Percentiles rank a stretch among this genome's conserved stretches.
Evolutionary conservation across 2,113 vertebrate species (phyloP).

Genomic region (Lontra canadensis): DNA sequence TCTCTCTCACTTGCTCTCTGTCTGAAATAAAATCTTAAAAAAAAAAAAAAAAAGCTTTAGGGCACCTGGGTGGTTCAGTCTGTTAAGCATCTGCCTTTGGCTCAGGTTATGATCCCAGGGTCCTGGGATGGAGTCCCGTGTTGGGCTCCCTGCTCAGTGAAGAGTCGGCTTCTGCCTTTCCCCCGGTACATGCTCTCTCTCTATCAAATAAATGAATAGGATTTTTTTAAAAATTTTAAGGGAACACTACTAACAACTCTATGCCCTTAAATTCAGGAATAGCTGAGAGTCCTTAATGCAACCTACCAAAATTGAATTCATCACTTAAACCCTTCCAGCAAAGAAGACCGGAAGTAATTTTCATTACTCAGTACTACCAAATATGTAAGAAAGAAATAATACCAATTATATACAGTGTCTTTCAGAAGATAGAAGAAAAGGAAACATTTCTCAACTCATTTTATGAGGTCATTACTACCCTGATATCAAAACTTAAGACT

Average conservation of each 20-base stretch:
- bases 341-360: not conserved
- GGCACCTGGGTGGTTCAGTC: no score
- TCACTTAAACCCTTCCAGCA: not conserved
- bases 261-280: not conserved
- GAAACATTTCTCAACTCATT: not conserved
- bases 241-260: not conserved
- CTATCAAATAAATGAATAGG: no score
- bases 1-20: no score
- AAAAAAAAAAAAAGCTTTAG: no score
- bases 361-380: not conserved
- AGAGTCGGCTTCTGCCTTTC: no score
- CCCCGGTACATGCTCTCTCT: no score
- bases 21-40: no score
- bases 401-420: not conserved
- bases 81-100: no score
- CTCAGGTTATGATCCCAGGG: no score
- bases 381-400: not conserved
- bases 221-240: not conserved
- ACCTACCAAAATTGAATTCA: not conserved
- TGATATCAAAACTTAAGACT: not conserved
- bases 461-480: not conserved
- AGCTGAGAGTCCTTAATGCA: not conserved
- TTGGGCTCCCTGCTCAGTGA: no score
- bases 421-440: not conserved
- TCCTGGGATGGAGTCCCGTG: no score